Evolutionary conservation across 2,888 invertebrate genomes (phyloP), one percentile per base, ranked within the genome.

Genomic region (Pyralis farinalis): DNA sequence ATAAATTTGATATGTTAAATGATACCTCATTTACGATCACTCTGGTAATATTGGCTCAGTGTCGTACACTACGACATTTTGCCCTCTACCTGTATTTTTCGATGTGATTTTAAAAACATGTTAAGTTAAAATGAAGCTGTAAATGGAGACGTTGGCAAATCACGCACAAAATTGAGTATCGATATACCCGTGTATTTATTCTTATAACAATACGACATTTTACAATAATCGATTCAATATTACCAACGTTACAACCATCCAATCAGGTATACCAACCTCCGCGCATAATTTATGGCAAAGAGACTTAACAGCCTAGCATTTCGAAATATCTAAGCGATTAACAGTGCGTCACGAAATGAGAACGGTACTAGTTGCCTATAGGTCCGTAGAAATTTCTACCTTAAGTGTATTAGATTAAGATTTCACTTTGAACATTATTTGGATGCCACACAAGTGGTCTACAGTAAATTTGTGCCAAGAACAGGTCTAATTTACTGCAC

Each of bases 331-430:
- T 32, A 43, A 49, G 42, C 43, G 38, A 46, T 36, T 37, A 55
- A 46, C 45, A 51, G 58, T 64, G 60, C 62, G 55, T 60, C 55
- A 59, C 47, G 37, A 56, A 46, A 45, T 33, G 16, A 42, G 21
- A 37, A 31, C 37, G 37, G 30, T 20, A 11, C 25, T 35, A 35
- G 7, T 11, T 10, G 12, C 12, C 31, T 31, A 31, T 12, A 21
- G 37, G 37, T 30, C 37, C 21, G 20, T 34, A 10, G 8, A 30
- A 41, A 43, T 39, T 16, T 16, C 46, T 46, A 46, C 63, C 63
- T 67, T 70, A 67, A 9, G 30, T n/a, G 42, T 28, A 9, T 10
- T 33, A 25, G 22, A 7, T 41, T 34, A 42, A 43, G 33, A 47
- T 35, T 25, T 25, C 25, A 25, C 4, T 16, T 16, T 16, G 16